Evolutionary conservation across 2,888 invertebrate species (phyloP).

Genomic region (Dinocampus coccinellae): DNA sequence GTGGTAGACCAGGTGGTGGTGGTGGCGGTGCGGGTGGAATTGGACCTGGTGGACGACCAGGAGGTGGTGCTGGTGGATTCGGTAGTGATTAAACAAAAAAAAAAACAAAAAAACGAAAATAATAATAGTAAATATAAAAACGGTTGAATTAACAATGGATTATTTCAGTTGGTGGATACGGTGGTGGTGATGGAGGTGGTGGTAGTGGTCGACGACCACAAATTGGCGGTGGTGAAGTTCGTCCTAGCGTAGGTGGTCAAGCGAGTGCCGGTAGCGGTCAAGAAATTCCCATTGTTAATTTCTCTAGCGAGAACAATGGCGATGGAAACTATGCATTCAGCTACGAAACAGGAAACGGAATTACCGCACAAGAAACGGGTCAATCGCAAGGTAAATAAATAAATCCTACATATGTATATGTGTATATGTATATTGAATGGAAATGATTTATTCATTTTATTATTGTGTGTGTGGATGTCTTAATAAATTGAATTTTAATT

Average conservation of each 20-base stretch:
- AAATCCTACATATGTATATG: background rate
- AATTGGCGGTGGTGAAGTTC: slow-evolving; percentile 29
- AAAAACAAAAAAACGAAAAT: too few species aligned
- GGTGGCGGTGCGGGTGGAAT: slow-evolving; percentile 43
- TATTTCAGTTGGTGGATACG: slow-evolving; percentile 33
- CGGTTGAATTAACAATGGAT: too few species aligned
- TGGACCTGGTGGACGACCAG: slow-evolving; percentile 37
- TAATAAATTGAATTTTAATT: background rate
- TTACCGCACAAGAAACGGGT: slow-evolving; percentile 61
- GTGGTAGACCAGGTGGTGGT: slow-evolving; percentile 39
- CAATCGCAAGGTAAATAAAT: slow-evolving; percentile 55
- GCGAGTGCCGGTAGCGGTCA: slow-evolving; percentile 50
- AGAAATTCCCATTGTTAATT: slow-evolving; percentile 59
- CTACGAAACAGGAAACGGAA: slow-evolving; percentile 64
- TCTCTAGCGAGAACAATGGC: slow-evolving; percentile 58
- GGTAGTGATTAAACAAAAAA: slow-evolving; percentile 41
- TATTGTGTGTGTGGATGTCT: background rate
- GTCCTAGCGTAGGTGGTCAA: slow-evolving; percentile 41
- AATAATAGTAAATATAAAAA: too few species aligned
- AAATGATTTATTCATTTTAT: slow-evolving; percentile 25
- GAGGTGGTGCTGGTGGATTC: slow-evolving; percentile 44
- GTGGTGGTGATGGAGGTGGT: slow-evolving; percentile 30
- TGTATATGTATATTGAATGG: background rate
- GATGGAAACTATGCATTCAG: slow-evolving; percentile 63
- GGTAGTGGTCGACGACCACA: slow-evolving; percentile 37